phyloP scores from a whole-genome alignment of 2,797 vertebrate genomes.

The Manis pentadactyla region DNA sequence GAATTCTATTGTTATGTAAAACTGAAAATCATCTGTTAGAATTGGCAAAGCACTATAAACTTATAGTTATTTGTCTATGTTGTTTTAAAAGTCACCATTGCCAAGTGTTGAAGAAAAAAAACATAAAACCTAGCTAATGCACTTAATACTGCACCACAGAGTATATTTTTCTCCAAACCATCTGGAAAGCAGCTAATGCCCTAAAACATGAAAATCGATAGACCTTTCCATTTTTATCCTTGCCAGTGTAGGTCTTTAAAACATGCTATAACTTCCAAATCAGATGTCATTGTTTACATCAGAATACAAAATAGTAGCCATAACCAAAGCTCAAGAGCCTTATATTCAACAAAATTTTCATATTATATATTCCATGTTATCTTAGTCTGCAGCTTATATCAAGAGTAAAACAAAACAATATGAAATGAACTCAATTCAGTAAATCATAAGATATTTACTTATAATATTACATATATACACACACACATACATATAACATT shows the following conservation, averaged over 20 bases:
- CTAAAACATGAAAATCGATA: conserved; percentile 4
- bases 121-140: conserved; percentile 21
- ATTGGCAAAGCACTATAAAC: background rate
- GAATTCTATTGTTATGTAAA: conserved; percentile 9
- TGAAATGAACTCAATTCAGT: background rate
- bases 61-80: conserved; percentile 19
- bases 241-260: conserved; percentile 43
- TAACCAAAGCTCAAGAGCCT: background rate
- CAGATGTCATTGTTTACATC: background rate
- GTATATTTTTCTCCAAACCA: conserved; percentile 27
- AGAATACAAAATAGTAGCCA: background rate
- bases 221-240: conserved; percentile 47
- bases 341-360: background rate
- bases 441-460: background rate
- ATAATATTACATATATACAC: too few species aligned
- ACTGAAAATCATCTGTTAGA: background rate
- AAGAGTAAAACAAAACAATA: background rate
- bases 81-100: conserved; percentile 26
- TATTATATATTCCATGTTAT: background rate
- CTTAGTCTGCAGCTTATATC: background rate
- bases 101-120: background rate
- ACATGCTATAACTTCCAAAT: background rate
- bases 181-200: conserved; percentile 50
- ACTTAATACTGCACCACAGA: background rate
- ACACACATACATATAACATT: background rate